These are phyloP conservation scores for Chironex yamaguchii DNA, from an alignment of 30 jellyfish, hydroid and myxozoan species.

Conservation along the genomic window DNA sequence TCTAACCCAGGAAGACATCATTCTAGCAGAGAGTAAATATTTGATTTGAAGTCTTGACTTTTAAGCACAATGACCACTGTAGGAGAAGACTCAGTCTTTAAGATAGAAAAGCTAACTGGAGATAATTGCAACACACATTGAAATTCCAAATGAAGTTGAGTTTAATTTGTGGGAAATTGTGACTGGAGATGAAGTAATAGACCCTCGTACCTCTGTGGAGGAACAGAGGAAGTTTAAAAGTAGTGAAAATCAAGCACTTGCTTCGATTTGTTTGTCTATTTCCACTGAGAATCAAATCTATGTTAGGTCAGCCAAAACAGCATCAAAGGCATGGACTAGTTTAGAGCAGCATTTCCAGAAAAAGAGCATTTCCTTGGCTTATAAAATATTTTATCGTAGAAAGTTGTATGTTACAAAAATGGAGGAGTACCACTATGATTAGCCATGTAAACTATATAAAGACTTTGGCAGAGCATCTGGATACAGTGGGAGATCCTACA, in stretches of 20 bases:
- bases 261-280: constrained; percentile 44
- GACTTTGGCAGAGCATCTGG: constrained; percentile 43
- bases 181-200: not conserved
- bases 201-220: not conserved
- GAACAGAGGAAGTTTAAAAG: not conserved
- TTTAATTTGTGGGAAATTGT: constrained; percentile 9
- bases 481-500: constrained; percentile 43
- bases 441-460: constrained; percentile 8
- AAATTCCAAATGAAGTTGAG: constrained; percentile 25
- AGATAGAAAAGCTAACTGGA: constrained; percentile 7
- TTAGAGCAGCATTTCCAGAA: constrained; percentile 26
- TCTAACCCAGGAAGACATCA: no score
- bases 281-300: not conserved
- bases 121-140: not conserved
- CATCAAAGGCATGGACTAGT: constrained; percentile 43
- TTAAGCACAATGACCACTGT: no score
- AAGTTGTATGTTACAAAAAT: constrained; percentile 29
- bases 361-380: constrained; percentile 36
- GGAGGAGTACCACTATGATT: constrained; percentile 50
- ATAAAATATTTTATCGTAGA: constrained; percentile 37
- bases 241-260: constrained; percentile 39
- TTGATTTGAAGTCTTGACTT: no score
- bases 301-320: constrained; percentile 26
- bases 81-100: no score
- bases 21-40: no score